Evolutionary conservation across 1,140 invertebrate species (phyloP), one percentile per base, ranked within the genome.

Genomic region (Patella vulgata): DNA sequence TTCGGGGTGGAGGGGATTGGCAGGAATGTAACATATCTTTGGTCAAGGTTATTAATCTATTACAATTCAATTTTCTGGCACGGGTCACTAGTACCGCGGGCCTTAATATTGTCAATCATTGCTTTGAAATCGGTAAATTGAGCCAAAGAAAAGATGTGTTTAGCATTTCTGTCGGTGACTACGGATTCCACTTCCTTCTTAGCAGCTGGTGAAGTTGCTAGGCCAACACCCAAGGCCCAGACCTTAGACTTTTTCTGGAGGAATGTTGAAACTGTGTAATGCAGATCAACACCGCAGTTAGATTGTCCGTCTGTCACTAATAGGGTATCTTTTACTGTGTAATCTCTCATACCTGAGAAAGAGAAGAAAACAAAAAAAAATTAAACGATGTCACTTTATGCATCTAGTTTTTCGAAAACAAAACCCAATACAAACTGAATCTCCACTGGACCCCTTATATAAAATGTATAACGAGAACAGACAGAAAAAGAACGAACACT

Each of bases 141-240:
- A 1, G 25, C 43, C 19, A 62, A 43, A 6, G 59, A 54, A 42
- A 62, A 62, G 31, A 62, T 62, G 59, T 62, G 59, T 23, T 53
- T 33, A 3, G 51, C 39, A 25, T 62, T 42, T 31, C 55, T 23
- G 28, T 25, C 33, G 14, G 51, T 55, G 12, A 62, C 59, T 12
- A 62, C 51, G 11, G 59, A 62, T 27, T 53, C 46, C 19, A 62
- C 59, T 44, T 62, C 51, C n/a, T 43, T 17, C 25, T 52, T 53
- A 12, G 59, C 59, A 6, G 51, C 19, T 3, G 27, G 28, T n/a
- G 53, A 43, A n/a, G 40, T 31, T 33, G 51, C 52, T n/a, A 62
- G 53, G 31, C 59, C 59, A 25, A 62, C 44, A 31, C 59, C 59
- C 19, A 62, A 52, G 39, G 59, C 51, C 40, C 33, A 62, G 28